phyloP scores from a whole-genome alignment of 2,797 vertebrate species.

The Channallabes apus region DNA sequence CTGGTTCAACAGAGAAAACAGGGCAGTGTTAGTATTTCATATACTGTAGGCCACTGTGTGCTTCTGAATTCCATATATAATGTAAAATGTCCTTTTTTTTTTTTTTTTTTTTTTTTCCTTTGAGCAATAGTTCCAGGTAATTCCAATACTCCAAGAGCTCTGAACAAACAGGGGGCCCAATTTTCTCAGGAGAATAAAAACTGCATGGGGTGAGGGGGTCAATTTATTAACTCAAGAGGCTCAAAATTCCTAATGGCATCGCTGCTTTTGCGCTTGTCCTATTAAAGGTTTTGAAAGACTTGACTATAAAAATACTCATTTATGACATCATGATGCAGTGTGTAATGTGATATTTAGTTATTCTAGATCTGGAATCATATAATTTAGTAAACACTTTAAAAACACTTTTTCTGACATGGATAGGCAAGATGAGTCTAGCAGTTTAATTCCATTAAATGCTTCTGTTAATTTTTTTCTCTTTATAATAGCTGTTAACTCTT shows the following conservation, averaged over 20 bases:
- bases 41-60: background rate
- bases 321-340: background rate
- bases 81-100: background rate
- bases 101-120: background rate
- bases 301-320: background rate
- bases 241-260: background rate
- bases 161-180: background rate
- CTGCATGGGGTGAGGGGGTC: background rate
- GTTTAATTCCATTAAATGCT: background rate
- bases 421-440: background rate
- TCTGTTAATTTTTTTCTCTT: background rate
- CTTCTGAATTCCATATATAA: background rate
- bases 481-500: background rate
- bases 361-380: background rate
- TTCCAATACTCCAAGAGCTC: background rate
- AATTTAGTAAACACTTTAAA: background rate
- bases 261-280: background rate
- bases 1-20: conserved; percentile 4
- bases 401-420: background rate
- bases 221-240: background rate
- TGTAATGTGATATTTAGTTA: conserved; percentile 3
- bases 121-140: background rate
- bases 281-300: background rate
- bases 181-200: background rate
- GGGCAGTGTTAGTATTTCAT: conserved; percentile 6